Conservation (phyloP, 2,888 invertebrate species). For the Taenaris catops region DNA sequence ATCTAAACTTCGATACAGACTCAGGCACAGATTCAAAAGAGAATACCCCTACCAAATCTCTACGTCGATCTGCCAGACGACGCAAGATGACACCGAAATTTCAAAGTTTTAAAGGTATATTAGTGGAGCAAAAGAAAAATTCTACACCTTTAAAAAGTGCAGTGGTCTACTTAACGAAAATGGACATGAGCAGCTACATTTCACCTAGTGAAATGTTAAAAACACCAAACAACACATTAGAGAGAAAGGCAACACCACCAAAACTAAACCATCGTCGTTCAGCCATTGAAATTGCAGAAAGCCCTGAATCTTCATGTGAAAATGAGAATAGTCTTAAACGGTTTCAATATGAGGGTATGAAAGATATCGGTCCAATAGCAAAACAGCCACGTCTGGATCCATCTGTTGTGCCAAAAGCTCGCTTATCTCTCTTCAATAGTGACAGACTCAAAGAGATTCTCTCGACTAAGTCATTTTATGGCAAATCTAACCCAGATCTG, state of each 20-base stretch:
- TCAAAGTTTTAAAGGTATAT: constrained; percentile 59
- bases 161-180: constrained; percentile 53
- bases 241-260: constrained; percentile 55
- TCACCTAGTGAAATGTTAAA: constrained; percentile 65
- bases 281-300: constrained; percentile 54
- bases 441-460: constrained; percentile 69
- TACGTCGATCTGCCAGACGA: constrained; percentile 43
- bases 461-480: constrained; percentile 78
- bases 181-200: constrained; percentile 48
- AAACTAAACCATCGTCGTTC: constrained; percentile 55
- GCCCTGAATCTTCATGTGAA: constrained; percentile 55
- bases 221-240: constrained; percentile 61
- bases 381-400: constrained; percentile 57
- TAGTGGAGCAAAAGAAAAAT: constrained; percentile 60
- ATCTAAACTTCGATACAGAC: constrained; percentile 68
- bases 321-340: constrained; percentile 62
- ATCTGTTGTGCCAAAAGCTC: constrained; percentile 56
- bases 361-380: constrained; percentile 46
- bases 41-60: constrained; percentile 57
- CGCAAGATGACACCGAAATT: constrained; percentile 54
- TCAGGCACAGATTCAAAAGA: constrained; percentile 69
- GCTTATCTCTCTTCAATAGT: constrained; percentile 62
- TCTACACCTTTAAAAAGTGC: constrained; percentile 47
- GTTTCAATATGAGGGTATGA: constrained; percentile 50
- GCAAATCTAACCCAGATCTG: constrained; percentile 64